Evolutionary conservation across 2,888 invertebrate species (phyloP), one percentile per base, ranked within the genome.

Genomic region (Elysia crispata): DNA sequence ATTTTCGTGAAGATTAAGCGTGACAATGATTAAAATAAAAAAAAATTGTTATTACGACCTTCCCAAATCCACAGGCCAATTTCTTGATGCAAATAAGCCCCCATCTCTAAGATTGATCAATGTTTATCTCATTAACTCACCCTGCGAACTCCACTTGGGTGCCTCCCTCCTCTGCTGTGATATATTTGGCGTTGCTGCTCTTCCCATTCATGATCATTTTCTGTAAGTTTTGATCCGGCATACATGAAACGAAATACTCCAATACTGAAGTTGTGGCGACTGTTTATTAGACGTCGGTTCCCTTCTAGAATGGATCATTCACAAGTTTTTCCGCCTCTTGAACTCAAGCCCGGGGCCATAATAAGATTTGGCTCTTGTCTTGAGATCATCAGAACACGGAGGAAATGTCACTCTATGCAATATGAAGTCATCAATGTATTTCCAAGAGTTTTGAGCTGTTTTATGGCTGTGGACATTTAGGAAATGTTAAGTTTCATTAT

Each of bases 171-270:
- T 82, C 82, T 6, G 79, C 73, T 49, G 72, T 79, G 23, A 79
- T 62, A 28, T 77, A 82, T 25, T 77, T 79, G 33, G 82, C 79
- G 50, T 79, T 79, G 69, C 79, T 77, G 28, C 73, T 62, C 50
- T 79, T 79, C 1, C 82, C 82, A 54, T 82, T 82, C 82, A 82
- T 82, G 41, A 62, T 41, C 50, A 76, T 70, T 20, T 62, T 81
- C 28, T 33, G 73, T 64, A 15, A 20, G 31, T 50, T 30, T 25
- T 25, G 25, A 11, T 18, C 1, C 25, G 20, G 23, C 49, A 23
- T 28, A 18, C 1, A 6, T 0, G 11, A 3, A 20, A 13, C 20
- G 6, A 1, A 15, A 1, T 15, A 0, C 1, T 0, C 28, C 50
- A 25, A 30, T n/a, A 5, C n/a, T 3, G 60, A 60, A 23, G 60